Conservation (phyloP, 2,113 vertebrate genomes). For the Sialia sialis region DNA sequence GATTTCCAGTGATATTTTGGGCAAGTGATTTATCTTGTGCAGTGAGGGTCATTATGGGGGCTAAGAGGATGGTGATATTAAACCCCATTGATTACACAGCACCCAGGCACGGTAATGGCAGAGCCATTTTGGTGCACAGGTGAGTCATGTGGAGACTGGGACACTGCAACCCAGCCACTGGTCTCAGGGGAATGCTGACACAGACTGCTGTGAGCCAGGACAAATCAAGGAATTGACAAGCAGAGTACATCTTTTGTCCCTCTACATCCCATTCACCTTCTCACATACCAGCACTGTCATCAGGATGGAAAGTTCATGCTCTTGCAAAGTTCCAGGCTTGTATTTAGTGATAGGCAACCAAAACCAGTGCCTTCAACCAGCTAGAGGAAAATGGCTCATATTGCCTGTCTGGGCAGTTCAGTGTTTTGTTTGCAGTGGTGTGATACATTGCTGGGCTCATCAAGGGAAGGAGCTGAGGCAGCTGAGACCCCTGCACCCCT, state of each 20-base stretch:
- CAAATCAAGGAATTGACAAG: not conserved
- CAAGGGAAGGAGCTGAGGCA: not conserved
- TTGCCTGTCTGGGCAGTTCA: not conserved
- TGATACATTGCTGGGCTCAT: not conserved
- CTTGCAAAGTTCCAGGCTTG: not conserved
- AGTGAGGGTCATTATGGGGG: not conserved
- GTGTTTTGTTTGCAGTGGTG: not conserved
- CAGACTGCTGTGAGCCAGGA: not conserved
- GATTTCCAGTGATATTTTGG: not conserved
- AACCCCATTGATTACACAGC: not conserved
- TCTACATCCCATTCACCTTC: not conserved
- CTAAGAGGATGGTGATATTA: not conserved
- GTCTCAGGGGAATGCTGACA: not conserved
- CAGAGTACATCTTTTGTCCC: not conserved
- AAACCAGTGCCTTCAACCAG: not conserved
- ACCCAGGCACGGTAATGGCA: not conserved
- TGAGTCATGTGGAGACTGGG: not conserved
- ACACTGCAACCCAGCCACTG: not conserved
- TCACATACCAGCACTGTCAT: not conserved
- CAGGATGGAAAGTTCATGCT: not conserved
- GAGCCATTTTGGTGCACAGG: not conserved
- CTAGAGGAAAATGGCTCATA: not conserved
- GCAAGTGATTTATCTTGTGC: not conserved
- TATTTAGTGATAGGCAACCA: not conserved
- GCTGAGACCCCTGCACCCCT: not conserved